These are phyloP conservation scores for Neogobius melanostomus DNA, from an alignment of 2,113 vertebrate genomes.

Conservation along the genomic window DNA sequence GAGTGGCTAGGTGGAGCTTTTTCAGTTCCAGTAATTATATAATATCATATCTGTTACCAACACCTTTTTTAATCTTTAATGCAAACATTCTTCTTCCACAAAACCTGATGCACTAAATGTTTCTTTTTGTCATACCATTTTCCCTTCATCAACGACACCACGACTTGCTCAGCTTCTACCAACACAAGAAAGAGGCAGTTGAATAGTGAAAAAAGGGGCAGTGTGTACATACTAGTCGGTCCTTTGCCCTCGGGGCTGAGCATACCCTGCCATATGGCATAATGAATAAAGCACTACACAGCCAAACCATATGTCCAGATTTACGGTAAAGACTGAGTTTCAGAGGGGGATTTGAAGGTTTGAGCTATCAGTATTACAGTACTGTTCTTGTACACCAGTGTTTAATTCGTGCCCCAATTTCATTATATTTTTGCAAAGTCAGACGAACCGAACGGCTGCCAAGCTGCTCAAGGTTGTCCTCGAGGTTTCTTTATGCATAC, in stretches of 20 bases:
- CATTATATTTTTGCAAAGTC: neutral
- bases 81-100: too few relatives aligned
- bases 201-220: conserved; percentile 17
- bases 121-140: too few relatives aligned
- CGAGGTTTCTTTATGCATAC: neutral
- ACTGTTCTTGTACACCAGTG: neutral
- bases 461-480: neutral
- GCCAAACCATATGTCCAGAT: conserved; percentile 65
- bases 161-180: neutral
- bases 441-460: neutral
- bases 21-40: too few relatives aligned
- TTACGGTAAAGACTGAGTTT: conserved; percentile 22
- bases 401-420: neutral
- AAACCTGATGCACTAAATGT: too few relatives aligned
- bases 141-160: too few relatives aligned
- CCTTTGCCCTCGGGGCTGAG: conserved; percentile 53
- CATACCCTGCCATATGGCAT: conserved; percentile 67
- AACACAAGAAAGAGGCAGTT: neutral
- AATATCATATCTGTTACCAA: too few relatives aligned
- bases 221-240: conserved; percentile 26
- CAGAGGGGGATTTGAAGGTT: neutral
- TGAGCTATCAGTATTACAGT: too few relatives aligned
- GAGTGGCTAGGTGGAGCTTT: too few relatives aligned
- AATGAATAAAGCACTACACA: conserved; percentile 69
- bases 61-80: too few relatives aligned